A percentile compares a stretch with the other conserved stretches of the same genome.
Conservation (phyloP, 2,113 vertebrate genomes). For the Pangasianodon hypophthalmus region DNA sequence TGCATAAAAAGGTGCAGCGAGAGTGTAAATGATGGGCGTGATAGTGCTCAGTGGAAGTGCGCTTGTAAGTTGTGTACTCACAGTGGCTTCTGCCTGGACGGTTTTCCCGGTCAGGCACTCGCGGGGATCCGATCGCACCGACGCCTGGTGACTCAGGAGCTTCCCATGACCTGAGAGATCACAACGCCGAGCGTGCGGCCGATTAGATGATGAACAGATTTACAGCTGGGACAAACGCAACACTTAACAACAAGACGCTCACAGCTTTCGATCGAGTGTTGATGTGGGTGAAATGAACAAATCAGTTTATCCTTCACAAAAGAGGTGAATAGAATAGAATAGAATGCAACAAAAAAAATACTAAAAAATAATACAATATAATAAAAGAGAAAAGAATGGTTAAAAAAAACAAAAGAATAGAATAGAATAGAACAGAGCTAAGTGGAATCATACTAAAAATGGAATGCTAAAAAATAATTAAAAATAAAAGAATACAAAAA, state of each 20-base stretch:
- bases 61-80: neutral
- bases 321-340: too few relatives aligned
- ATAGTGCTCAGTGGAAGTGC: neutral
- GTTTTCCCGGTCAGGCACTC: constrained; percentile 36
- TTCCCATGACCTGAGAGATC: constrained; percentile 50
- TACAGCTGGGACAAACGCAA: neutral
- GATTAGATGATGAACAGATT: neutral
- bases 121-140: constrained; percentile 51
- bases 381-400: too few relatives aligned
- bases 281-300: neutral
- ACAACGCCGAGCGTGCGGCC: neutral
- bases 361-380: too few relatives aligned
- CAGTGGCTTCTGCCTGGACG: constrained; percentile 41
- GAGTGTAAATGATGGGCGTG: neutral
- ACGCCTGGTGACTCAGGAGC: constrained; percentile 41
- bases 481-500: neutral
- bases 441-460: neutral
- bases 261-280: neutral
- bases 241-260: neutral
- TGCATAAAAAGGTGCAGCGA: neutral
- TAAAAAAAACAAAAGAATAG: too few relatives aligned
- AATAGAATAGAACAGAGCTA: neutral
- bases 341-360: too few relatives aligned
- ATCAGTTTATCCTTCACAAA: neutral
- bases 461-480: neutral